Percentiles rank a stretch among this genome's conserved stretches.
phyloP scores from a whole-genome alignment of 2,888 invertebrate species.

The Tetragonula carbonaria region DNA sequence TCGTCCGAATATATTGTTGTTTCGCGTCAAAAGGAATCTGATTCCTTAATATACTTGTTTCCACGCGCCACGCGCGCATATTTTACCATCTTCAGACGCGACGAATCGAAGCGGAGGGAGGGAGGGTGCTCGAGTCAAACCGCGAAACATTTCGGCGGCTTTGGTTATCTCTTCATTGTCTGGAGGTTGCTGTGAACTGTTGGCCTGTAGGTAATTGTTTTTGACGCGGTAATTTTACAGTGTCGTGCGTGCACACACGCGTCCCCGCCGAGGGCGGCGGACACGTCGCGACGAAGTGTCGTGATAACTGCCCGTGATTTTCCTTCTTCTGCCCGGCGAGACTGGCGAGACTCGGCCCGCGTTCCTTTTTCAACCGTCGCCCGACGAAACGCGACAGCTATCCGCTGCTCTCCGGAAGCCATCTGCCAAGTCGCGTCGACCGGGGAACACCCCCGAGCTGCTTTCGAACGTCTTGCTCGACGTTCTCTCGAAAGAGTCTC shows the following conservation, averaged over 20 bases:
- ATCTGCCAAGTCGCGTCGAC: conserved; percentile 72
- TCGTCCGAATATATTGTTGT: too few relatives aligned
- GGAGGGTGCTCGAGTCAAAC: not conserved
- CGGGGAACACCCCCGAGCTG: conserved; percentile 61
- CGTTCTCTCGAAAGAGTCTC: conserved; percentile 52
- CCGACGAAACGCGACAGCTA: conserved; percentile 54
- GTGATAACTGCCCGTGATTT: conserved; percentile 76
- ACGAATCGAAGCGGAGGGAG: not conserved
- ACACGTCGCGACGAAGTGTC: conserved; percentile 65
- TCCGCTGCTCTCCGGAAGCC: conserved; percentile 64
- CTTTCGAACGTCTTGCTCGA: conserved; percentile 52
- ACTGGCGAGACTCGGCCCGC: conserved; percentile 22
- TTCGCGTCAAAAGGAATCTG: too few relatives aligned
- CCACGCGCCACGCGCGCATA: too few relatives aligned
- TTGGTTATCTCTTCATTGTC: conserved; percentile 67
- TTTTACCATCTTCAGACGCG: too few relatives aligned
- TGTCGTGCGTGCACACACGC: conserved; percentile 82
- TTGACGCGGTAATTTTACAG: conserved; percentile 84
- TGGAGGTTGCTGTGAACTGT: conserved; percentile 70
- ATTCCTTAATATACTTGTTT: too few relatives aligned
- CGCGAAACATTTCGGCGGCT: conserved; percentile 42
- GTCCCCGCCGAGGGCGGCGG: conserved; percentile 68
- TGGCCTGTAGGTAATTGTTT: conserved; percentile 83
- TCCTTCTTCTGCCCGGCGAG: conserved; percentile 62
- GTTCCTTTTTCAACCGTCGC: conserved; percentile 63